phyloP scores from a whole-genome alignment of 1,140 invertebrate genomes.

The Musca domestica region DNA sequence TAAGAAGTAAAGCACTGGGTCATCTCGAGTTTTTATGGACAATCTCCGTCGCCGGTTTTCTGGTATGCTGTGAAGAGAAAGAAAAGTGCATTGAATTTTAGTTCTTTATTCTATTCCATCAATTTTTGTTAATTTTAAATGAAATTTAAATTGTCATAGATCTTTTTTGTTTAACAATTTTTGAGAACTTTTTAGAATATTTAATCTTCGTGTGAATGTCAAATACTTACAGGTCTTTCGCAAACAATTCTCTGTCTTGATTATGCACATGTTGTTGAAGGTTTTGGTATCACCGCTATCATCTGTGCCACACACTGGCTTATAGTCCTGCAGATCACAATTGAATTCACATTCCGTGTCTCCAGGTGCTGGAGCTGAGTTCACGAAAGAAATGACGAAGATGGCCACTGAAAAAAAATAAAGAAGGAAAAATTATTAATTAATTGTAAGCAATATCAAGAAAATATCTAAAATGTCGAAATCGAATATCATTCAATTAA shows the following conservation, averaged over 20 bases:
- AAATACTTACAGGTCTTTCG: conserved; percentile 45
- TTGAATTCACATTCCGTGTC: conserved; percentile 46
- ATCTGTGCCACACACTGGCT: conserved; percentile 45
- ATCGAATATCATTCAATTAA: too few relatives aligned
- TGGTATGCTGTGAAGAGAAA: conserved; percentile 40
- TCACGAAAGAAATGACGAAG: conserved; percentile 40
- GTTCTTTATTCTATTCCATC: too few relatives aligned
- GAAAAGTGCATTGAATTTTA: too few relatives aligned
- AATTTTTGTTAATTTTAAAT: too few relatives aligned
- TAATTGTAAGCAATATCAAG: too few relatives aligned
- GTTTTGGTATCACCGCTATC: conserved; percentile 47
- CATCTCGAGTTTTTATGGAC: conserved; percentile 39
- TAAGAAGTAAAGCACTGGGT: neutral
- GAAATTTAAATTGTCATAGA: too few relatives aligned
- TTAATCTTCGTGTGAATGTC: too few relatives aligned
- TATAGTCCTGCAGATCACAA: conserved; percentile 41
- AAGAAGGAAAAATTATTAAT: too few relatives aligned
- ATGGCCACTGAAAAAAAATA: conserved; percentile 45
- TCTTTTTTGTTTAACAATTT: neutral
- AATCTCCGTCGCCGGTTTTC: conserved; percentile 49
- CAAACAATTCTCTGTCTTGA: conserved; percentile 52
- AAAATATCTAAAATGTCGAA: too few relatives aligned
- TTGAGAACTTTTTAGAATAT: neutral
- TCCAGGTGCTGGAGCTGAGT: conserved; percentile 42
- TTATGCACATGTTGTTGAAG: conserved; percentile 47